Evolutionary conservation across 2,113 vertebrate species (phyloP).

Genomic region (Cromileptes altivelis): DNA sequence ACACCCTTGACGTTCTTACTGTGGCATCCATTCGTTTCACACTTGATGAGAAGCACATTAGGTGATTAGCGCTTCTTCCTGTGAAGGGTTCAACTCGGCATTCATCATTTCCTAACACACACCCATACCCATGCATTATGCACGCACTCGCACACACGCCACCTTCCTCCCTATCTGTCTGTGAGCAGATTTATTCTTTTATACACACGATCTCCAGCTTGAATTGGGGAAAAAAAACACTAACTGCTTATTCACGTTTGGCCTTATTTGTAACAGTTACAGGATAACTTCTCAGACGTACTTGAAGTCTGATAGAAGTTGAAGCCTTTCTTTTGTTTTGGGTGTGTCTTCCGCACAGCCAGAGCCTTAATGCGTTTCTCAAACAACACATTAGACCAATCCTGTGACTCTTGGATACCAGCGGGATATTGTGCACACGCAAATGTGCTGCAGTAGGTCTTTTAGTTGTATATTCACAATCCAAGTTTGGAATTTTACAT

Average conservation of each 20-base stretch:
- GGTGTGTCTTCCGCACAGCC: neutral
- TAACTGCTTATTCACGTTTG: neutral
- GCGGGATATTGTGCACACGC: neutral
- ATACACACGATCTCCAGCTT: neutral
- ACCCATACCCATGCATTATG: neutral
- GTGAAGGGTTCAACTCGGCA: neutral
- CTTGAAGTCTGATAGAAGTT: neutral
- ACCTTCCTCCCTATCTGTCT: neutral
- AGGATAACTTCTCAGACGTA: neutral
- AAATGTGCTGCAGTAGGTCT: neutral
- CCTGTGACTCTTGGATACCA: neutral
- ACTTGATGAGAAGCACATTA: constrained; percentile 50
- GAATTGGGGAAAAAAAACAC: neutral
- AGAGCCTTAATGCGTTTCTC: neutral
- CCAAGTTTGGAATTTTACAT: constrained; percentile 13
- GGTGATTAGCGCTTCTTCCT: constrained; percentile 21
- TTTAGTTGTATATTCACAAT: constrained; percentile 5
- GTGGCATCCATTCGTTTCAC: constrained; percentile 24
- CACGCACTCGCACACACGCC: neutral
- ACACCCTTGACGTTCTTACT: neutral
- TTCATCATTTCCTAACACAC: neutral
- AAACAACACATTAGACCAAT: neutral
- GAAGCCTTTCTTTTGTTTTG: neutral
- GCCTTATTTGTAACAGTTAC: neutral
- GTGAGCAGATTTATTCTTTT: constrained; percentile 8